These are phyloP conservation scores for Ovis aries DNA, from an alignment of 2,113 vertebrate species.

Conservation along the genomic window DNA sequence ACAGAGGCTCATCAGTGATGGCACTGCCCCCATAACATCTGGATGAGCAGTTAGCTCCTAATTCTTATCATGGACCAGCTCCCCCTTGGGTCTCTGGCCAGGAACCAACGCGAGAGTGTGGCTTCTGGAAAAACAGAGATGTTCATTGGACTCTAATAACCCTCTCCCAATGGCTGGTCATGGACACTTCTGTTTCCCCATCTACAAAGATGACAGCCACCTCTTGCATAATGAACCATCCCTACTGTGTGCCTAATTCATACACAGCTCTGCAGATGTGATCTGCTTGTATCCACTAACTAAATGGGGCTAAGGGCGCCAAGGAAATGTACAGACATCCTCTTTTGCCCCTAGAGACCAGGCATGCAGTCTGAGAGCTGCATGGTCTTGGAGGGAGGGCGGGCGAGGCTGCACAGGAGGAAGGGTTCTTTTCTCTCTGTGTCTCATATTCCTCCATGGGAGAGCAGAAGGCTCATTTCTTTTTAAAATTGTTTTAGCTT, in stretches of 20 bases:
- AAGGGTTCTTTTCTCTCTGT: background rate
- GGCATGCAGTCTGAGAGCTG: background rate
- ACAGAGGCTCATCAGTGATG: background rate
- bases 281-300: background rate
- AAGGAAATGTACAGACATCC: background rate
- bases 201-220: background rate
- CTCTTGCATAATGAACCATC: background rate
- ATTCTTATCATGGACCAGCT: conserved; percentile 11
- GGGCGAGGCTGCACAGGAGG: background rate
- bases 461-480: background rate
- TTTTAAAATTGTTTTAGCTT: background rate
- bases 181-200: background rate
- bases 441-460: background rate
- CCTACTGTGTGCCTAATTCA: background rate
- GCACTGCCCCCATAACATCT: background rate
- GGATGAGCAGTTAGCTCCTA: conserved; percentile 8
- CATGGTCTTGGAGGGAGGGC: background rate
- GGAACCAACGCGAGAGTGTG: background rate
- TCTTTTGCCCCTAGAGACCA: background rate
- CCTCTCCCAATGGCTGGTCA: conserved; percentile 1
- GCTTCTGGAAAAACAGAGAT: conserved; percentile 35
- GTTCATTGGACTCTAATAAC: background rate
- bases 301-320: background rate
- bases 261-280: background rate
- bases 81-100: conserved; percentile 10